phyloP scores from a whole-genome alignment of 37 sponge, comb jelly and placozoan species.

The Beroe ovata region DNA sequence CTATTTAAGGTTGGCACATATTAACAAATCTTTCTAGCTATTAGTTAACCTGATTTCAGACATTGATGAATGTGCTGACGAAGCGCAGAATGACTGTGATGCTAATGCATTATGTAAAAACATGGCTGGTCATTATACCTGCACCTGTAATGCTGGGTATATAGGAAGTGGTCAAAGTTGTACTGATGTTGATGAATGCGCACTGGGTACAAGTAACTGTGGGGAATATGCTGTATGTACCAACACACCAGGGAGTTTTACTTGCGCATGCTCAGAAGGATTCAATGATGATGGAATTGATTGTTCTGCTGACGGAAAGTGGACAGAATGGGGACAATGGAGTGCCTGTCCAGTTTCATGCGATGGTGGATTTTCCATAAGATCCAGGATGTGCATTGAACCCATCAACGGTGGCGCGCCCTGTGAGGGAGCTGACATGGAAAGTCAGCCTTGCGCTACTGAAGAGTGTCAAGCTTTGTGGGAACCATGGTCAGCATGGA shows the following conservation, averaged over 20 bases:
- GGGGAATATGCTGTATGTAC: neutral
- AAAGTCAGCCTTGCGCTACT: neutral
- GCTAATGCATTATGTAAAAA: neutral
- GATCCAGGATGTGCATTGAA: neutral
- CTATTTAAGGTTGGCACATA: neutral
- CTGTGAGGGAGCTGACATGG: neutral
- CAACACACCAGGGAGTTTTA: neutral
- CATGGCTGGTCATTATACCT: neutral
- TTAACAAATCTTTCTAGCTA: neutral
- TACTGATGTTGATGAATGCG: neutral
- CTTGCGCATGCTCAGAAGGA: neutral
- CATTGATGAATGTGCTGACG: slow-evolving; percentile 3
- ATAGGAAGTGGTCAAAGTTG: neutral
- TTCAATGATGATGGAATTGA: neutral
- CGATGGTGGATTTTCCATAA: neutral
- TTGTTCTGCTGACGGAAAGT: neutral
- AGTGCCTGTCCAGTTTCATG: neutral
- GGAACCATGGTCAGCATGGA: neutral
- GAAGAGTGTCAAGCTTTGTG: neutral
- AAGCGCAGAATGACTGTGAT: neutral
- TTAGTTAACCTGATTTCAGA: neutral
- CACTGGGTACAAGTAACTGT: neutral
- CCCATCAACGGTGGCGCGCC: neutral
- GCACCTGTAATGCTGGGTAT: neutral
- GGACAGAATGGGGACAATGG: neutral